Evolutionary conservation across 1,140 invertebrate species (phyloP).

Genomic region (Liolophura sinensis): DNA sequence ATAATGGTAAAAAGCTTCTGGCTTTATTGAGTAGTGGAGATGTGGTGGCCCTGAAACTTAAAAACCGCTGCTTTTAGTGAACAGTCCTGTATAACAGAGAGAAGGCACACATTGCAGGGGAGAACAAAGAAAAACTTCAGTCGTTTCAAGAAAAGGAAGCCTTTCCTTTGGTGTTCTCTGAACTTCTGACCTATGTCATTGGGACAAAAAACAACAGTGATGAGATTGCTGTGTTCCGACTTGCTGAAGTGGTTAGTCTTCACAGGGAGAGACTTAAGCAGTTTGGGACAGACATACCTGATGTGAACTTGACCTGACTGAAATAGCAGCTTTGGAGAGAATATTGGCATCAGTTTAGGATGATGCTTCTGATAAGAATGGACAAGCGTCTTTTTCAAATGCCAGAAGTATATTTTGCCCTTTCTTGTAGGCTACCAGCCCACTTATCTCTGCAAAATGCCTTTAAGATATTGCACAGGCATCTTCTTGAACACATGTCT

Average conservation of each 20-base stretch:
- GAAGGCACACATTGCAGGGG: too few species aligned
- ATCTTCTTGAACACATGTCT: constrained; percentile 17
- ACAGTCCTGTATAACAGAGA: too few species aligned
- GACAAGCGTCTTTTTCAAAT: constrained; percentile 13
- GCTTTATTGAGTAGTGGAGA: too few species aligned
- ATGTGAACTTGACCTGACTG: constrained; percentile 15
- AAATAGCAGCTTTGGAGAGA: constrained; percentile 22
- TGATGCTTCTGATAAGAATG: constrained; percentile 14
- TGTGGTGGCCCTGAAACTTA: too few species aligned
- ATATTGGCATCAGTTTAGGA: constrained; percentile 10
- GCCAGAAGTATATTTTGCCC: constrained; percentile 14
- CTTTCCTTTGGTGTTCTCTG: constrained; percentile 16
- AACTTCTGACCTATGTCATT: constrained; percentile 12
- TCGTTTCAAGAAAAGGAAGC: too few species aligned
- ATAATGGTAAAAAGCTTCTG: constrained; percentile 20
- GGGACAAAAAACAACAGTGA: constrained; percentile 7
- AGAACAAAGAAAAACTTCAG: too few species aligned
- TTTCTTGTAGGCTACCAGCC: constrained; percentile 5
- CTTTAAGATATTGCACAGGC: constrained; percentile 14
- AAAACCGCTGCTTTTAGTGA: too few species aligned
- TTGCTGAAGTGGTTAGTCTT: too few species aligned
- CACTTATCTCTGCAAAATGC: constrained; percentile 16
- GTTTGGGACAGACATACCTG: constrained; percentile 6
- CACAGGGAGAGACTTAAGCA: constrained; percentile 18
- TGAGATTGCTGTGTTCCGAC: too few species aligned